These are phyloP conservation scores for Rhineura floridana DNA, from an alignment of 2,113 vertebrate genomes.

Conservation along the genomic window DNA sequence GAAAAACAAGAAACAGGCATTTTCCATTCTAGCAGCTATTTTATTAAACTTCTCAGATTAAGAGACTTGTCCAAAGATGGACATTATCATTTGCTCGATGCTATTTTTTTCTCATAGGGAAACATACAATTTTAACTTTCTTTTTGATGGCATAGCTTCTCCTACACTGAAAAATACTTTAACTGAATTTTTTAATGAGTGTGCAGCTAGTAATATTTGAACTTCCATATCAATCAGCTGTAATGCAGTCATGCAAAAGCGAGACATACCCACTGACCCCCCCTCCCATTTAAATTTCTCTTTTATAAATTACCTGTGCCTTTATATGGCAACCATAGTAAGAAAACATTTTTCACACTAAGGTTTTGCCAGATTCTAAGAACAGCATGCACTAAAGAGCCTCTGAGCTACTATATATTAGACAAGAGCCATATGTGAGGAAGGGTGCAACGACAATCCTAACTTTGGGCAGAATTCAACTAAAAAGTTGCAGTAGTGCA, in stretches of 20 bases:
- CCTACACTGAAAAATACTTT: not conserved
- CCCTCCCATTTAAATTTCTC: not conserved
- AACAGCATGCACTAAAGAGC: not conserved
- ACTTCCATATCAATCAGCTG: not conserved
- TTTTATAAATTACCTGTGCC: not conserved
- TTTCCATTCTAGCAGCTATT: not conserved
- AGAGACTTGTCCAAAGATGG: not conserved
- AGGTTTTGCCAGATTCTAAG: not conserved
- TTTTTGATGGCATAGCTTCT: not conserved
- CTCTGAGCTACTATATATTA: not conserved
- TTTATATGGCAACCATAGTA: not conserved
- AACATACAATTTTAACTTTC: not conserved
- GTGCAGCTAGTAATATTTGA: not conserved
- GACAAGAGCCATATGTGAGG: not conserved
- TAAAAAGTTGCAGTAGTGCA: too few species aligned
- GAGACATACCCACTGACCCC: not conserved
- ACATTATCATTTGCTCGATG: not conserved
- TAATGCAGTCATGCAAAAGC: not conserved
- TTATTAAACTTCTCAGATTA: not conserved
- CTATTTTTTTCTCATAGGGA: not conserved
- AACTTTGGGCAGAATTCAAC: too few species aligned
- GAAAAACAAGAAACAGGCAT: too few species aligned
- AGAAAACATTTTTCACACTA: not conserved
- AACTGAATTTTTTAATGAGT: not conserved
- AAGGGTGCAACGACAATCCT: not conserved